phyloP scores from a whole-genome alignment of 2,888 invertebrate species.

The Mythimna lalbum region DNA sequence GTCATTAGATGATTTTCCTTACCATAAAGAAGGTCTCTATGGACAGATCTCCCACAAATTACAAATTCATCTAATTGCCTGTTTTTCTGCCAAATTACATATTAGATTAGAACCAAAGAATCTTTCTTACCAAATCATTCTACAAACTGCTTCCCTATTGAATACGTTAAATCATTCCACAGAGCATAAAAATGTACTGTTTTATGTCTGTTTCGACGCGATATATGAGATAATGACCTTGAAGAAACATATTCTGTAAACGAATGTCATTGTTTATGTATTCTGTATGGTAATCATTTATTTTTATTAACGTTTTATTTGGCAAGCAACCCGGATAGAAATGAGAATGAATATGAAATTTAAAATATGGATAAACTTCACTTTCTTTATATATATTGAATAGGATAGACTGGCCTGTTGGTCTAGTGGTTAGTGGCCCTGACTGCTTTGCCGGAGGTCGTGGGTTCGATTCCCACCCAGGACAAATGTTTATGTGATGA shows the following conservation, averaged over 20 bases:
- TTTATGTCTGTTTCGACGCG: conserved; percentile 24
- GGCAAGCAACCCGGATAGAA: conserved; percentile 24
- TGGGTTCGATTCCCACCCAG: too few relatives aligned
- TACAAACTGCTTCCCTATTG: background rate
- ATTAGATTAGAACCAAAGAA: background rate
- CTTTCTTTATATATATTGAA: too few relatives aligned
- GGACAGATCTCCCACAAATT: too few relatives aligned
- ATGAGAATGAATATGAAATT: conserved; percentile 14
- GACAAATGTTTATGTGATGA: too few relatives aligned
- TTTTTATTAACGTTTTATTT: conserved; percentile 41
- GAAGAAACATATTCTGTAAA: conserved; percentile 22
- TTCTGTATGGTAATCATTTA: conserved; percentile 37
- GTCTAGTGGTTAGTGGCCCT: too few relatives aligned
- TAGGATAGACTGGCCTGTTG: too few relatives aligned
- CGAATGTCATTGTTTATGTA: conserved; percentile 32
- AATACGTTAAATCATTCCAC: conserved; percentile 3
- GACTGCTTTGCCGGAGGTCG: too few relatives aligned
- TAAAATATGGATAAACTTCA: conserved; percentile 20
- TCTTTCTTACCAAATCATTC: background rate
- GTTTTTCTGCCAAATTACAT: background rate
- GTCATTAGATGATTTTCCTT: too few relatives aligned
- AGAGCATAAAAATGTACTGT: background rate
- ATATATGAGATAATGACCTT: conserved; percentile 34
- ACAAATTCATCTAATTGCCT: too few relatives aligned
- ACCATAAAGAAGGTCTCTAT: too few relatives aligned